Percentiles rank a stretch among this genome's conserved stretches.
These are phyloP conservation scores for Grus americana DNA, from an alignment of 2,113 vertebrate species.

Conservation along the genomic window DNA sequence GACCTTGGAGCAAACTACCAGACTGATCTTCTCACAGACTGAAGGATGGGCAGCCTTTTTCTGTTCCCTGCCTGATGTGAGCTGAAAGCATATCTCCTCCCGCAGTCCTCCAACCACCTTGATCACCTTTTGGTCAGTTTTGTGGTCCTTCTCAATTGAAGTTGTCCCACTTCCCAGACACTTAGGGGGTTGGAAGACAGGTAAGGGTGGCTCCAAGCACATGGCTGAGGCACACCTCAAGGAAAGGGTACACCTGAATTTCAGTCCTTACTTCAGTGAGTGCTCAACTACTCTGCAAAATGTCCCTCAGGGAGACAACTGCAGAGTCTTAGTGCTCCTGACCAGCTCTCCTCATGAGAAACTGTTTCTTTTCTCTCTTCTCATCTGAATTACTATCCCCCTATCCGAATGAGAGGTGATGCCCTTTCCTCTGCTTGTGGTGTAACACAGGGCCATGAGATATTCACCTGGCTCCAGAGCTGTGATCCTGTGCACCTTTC, in stretches of 20 bases:
- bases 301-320: background rate
- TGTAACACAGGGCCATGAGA: background rate
- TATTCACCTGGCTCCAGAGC: background rate
- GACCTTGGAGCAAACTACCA: background rate
- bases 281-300: background rate
- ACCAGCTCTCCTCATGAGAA: background rate
- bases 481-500: background rate
- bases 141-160: background rate
- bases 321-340: background rate
- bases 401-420: background rate
- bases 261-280: background rate
- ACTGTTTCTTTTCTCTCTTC: background rate
- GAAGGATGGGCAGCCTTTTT: background rate
- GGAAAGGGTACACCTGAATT: background rate
- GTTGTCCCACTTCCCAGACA: background rate
- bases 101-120: background rate
- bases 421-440: background rate
- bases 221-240: background rate
- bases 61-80: background rate
- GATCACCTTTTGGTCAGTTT: background rate
- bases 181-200: background rate
- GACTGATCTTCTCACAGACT: background rate
- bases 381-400: too few species aligned
- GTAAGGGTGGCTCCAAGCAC: background rate
- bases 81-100: background rate